Evolutionary conservation across 1,140 invertebrate genomes (phyloP), one percentile per base, ranked within the genome.

Genomic region (Papilio machaon): DNA sequence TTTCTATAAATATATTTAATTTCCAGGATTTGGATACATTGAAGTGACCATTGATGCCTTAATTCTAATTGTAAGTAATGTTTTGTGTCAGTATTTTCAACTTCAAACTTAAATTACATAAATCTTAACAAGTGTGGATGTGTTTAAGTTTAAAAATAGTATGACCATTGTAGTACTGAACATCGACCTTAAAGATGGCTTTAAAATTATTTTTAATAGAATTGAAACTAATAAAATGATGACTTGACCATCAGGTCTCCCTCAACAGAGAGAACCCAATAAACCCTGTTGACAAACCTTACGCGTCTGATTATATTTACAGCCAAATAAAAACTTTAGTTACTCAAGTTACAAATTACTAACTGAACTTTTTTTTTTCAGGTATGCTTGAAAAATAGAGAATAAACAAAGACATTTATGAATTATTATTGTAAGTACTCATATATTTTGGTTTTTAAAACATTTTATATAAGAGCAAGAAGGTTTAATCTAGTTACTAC

Each of bases 241-340:
- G 88, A 89, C 85, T 70, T n/a, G 84, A 85, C 87, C 85, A 83
- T 89, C 88, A 89, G 87, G 88, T 88, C 88, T 89, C 88, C 88
- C 88, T 89, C 88, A 84, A 76, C 88, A 89, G 88, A 89, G 88
- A 15, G 88, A 89, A 89, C 88, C 88, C 87, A 89, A 83, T 49
- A 60, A 60, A 89, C 82, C 82, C 86, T 89, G 88, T 89, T 89
- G 88, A 89, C 88, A 83, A 85, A 81, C 70, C 6, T 52, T 0
- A 52, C 47, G 49, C 38, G 38, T 43, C 38, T 43, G 38, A 43
- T 43, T 43, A 43, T 43, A 43, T 43, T 43, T 4, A 13, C 49
- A 52, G 15, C 15, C 17, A 58, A 58, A 43, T 43, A 2, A 19
- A 58, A 19, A 19, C n/a, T 19, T 19, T n/a, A 58, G 8, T 9